Base-by-base conservation (phyloP, 2,797 vertebrate genomes). In the Onychomys torridus region DNA sequence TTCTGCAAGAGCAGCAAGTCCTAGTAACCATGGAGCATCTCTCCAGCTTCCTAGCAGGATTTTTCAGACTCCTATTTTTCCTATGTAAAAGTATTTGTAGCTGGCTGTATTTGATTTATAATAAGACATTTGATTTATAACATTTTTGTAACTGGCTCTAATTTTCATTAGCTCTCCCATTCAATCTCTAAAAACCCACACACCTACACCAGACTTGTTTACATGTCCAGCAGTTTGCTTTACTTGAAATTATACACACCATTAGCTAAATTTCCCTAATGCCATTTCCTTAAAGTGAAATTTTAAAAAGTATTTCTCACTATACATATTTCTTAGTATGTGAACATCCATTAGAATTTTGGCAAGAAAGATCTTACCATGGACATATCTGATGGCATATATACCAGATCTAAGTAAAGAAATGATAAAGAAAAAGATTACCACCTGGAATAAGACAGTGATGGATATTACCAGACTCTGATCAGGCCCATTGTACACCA, bases 361-460 rank as follows among this genome's bases (percentile, higher is more conserved):
- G 95, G 79, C 93, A 95, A 95, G 92, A 95, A 81, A 93, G 93
- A 94, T 96, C 90, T 89, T 91, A 69, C 78, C 89, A 96, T 82
- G 93, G 95, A 94, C 96, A 96, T 97, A 97, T 89, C 85, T 95
- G 89, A 87, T 93, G 96, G 94, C 95, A 89, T 78, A 77, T 96
- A 98, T 96, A 97, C 98, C 92, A 97, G 77, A 92, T 91, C 95
- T 96, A 97, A 96, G 93, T 93, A 97, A 97, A 97, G 87, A 96
- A 96, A 95, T 97, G 97, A 81, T 93, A 90, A 83, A 25, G 43
- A 92, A 55, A 40, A 17, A 25, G 86, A 84, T 89, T 92, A 89
- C 97, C 97, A 98, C 98, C 97, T 98, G 97, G 96, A 98, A 96
- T 96, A 96, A 95, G 96, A 91, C 75, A 97, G 89, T 73, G 79